Base-by-base conservation (phyloP, 2,888 invertebrate species). In the Monopis laevigella region DNA sequence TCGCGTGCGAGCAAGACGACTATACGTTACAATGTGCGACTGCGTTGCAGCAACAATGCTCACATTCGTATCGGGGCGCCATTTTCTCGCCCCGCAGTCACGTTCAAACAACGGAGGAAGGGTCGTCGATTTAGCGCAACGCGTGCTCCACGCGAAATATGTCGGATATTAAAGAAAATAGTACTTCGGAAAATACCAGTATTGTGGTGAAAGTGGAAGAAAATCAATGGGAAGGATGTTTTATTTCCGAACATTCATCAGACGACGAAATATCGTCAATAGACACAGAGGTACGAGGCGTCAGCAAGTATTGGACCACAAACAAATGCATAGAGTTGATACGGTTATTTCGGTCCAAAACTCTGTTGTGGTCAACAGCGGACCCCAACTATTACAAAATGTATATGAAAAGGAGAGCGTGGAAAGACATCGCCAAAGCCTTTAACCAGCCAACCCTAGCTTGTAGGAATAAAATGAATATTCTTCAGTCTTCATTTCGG, bases 301-400 rank as follows among this genome's bases (percentile, higher is more conserved):
- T n/a, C n/a, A n/a, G n/a, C n/a, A n/a, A n/a, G n/a, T 52, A 51
- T 3, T 66, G 66, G 65, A 53, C 53, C 2, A 59, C 59, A 48
- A 49, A 51, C 5, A 55, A 53, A 46, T 59, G 56, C 48, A 21
- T 65, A 42, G 43, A 52, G 17, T 45, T 66, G 10, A 65, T 66
- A 48, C 47, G 55, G 14, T 58, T 56, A 42, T 66, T 54, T 34
- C 56, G 55, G 42, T 26, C 40, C 13, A 51, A 48, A 39, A 54
- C 60, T 6, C 42, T 54, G 16, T 39, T 66, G 26, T 67, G 68
- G 68, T 59, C 64, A 41, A 49, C 47, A 8, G 52, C 50, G 18
- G 43, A 57, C 46, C 45, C 42, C 2, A 43, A 46, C 21, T 63
- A 52, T 45, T 62, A 52, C 44, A 62, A 57, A 42, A 57, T 55